A percentile compares a stretch with the other conserved stretches of the same genome.
These are phyloP conservation scores for Sebastiscus tertius DNA, from an alignment of 2,797 vertebrate species.

Conservation along the genomic window DNA sequence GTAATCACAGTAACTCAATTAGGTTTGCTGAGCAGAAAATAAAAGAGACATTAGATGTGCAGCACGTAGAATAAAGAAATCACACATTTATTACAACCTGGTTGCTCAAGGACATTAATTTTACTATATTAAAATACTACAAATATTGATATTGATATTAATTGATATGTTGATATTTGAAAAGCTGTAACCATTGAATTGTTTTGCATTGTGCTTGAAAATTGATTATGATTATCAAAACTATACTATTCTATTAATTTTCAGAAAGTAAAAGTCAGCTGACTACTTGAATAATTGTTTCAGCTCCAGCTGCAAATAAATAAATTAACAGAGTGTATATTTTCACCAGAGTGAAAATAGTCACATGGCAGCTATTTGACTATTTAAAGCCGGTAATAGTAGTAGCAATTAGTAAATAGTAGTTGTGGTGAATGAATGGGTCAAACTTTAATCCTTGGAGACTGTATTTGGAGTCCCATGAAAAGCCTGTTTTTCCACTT, in stretches of 20 bases:
- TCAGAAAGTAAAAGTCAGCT: neutral
- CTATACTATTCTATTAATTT: neutral
- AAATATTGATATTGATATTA: neutral
- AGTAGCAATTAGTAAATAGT: too few relatives aligned
- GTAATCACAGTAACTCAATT: neutral
- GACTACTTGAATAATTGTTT: neutral
- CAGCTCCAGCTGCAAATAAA: neutral
- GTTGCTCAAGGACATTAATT: neutral
- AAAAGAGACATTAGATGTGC: neutral
- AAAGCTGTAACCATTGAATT: neutral
- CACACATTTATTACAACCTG: neutral
- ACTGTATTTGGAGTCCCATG: too few relatives aligned
- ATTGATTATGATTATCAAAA: neutral
- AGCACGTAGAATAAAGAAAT: neutral
- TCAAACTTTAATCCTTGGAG: too few relatives aligned
- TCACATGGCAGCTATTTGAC: too few relatives aligned
- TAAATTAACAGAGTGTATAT: too few relatives aligned
- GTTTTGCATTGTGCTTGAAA: neutral
- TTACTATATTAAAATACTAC: neutral
- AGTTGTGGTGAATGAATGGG: too few relatives aligned
- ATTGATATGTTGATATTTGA: neutral
- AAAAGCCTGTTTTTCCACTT: too few relatives aligned
- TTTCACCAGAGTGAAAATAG: too few relatives aligned
- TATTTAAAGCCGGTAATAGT: too few relatives aligned
- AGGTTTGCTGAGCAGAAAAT: neutral